Conservation (phyloP, 2,797 vertebrate genomes). For the Anguilla obscura region DNA sequence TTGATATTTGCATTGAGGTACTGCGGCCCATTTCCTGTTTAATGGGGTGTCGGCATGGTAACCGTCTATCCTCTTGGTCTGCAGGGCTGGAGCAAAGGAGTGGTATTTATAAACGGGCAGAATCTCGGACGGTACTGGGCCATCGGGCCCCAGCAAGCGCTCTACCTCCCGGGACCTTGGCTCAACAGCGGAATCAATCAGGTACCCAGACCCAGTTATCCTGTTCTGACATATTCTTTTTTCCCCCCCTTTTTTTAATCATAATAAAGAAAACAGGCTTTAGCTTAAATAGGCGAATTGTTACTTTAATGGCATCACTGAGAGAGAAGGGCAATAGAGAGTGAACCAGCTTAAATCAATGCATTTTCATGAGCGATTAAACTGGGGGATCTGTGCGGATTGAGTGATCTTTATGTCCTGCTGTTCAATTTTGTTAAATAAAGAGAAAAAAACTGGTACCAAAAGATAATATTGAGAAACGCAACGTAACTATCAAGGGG, state of each 20-base stretch:
- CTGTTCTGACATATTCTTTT: too few relatives aligned
- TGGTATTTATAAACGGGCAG: slow-evolving; percentile 85
- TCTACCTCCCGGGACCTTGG: slow-evolving; percentile 88
- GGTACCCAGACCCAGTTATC: slow-evolving; percentile 61
- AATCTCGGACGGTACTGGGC: slow-evolving; percentile 95
- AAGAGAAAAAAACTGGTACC: neutral
- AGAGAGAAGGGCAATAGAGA: neutral
- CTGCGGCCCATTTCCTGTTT: neutral
- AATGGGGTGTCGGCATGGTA: neutral
- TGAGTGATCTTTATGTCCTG: neutral
- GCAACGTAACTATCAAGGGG: neutral
- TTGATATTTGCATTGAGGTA: neutral
- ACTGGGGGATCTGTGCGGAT: neutral
- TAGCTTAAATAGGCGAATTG: neutral
- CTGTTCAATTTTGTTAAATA: neutral
- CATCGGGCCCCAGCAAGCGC: slow-evolving; percentile 88
- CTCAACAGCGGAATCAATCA: slow-evolving; percentile 84
- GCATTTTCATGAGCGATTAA: neutral
- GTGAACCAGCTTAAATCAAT: neutral
- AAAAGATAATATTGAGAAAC: neutral
- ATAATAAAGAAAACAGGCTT: neutral
- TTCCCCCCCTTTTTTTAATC: neutral
- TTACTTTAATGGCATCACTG: neutral
- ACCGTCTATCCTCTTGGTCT: neutral
- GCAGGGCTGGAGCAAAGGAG: slow-evolving; percentile 92